These are phyloP conservation scores for Zoanthus solanderi DNA, from an alignment of 92 coral and sea anemone genomes.

Conservation along the genomic window DNA sequence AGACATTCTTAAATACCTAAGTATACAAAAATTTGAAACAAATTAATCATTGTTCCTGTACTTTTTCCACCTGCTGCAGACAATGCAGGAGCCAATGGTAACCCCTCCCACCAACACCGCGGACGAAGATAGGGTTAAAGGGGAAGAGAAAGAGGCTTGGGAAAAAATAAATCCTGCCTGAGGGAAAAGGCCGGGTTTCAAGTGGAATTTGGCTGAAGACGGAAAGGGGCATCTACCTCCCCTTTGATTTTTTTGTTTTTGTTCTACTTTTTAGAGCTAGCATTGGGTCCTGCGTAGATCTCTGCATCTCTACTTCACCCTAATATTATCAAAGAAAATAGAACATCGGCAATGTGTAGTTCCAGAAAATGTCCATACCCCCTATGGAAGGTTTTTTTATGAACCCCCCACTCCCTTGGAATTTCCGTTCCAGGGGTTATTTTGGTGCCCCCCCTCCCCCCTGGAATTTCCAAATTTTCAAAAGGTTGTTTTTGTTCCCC, in stretches of 20 bases:
- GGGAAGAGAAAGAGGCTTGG: neutral
- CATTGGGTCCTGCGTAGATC: slow-evolving; percentile 5
- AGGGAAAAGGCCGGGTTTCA: neutral
- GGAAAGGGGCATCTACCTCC: neutral
- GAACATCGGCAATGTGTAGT: neutral
- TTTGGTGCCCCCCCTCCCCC: too few relatives aligned
- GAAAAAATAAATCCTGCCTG: neutral
- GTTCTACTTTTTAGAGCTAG: slow-evolving; percentile 1
- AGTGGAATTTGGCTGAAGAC: neutral
- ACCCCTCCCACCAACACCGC: neutral
- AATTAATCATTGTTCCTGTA: neutral
- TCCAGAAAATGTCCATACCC: too few relatives aligned
- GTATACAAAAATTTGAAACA: neutral
- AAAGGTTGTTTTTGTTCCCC: too few relatives aligned
- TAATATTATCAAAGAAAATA: neutral
- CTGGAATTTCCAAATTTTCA: too few relatives aligned
- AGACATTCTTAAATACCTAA: slow-evolving; percentile 1
- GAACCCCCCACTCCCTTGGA: too few relatives aligned
- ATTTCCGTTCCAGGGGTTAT: too few relatives aligned
- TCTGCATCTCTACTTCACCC: slow-evolving; percentile 7
- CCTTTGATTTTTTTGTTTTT: neutral
- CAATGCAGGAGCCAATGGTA: neutral
- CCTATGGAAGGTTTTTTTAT: too few relatives aligned
- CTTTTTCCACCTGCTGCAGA: neutral
- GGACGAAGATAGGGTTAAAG: neutral